These are phyloP conservation scores for Stichopus horrens DNA, from an alignment of 53 echinoderm and acorn worm species.

Conservation along the genomic window DNA sequence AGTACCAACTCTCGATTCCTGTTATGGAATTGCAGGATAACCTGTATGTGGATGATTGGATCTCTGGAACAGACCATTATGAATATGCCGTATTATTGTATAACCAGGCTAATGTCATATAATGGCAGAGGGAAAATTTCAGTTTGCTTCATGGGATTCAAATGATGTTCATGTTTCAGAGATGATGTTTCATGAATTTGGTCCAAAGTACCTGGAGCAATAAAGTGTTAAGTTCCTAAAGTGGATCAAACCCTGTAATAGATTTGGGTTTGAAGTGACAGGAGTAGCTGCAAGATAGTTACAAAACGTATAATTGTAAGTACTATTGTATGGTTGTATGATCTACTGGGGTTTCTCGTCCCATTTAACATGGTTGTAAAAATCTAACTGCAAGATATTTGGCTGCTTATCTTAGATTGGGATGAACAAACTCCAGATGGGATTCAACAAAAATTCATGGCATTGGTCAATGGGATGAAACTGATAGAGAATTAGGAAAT, in stretches of 20 bases:
- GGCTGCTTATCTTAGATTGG: background rate
- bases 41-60: constrained; percentile 40
- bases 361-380: constrained; percentile 45
- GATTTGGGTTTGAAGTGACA: constrained; percentile 29
- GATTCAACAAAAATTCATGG: constrained; percentile 16
- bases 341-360: constrained; percentile 28
- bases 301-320: constrained; percentile 18
- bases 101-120: constrained; percentile 24
- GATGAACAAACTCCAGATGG: constrained; percentile 7
- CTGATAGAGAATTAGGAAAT: constrained; percentile 27
- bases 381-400: constrained; percentile 31
- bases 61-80: constrained; percentile 28
- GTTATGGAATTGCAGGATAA: constrained; percentile 42
- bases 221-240: constrained; percentile 22
- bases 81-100: constrained; percentile 41
- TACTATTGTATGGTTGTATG: constrained; percentile 25
- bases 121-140: constrained; percentile 29
- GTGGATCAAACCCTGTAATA: constrained; percentile 35
- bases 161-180: constrained; percentile 29
- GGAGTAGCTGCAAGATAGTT: background rate
- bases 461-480: constrained; percentile 35
- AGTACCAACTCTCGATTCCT: constrained; percentile 28
- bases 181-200: constrained; percentile 35
- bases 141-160: constrained; percentile 44
- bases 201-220: constrained; percentile 23